Base-by-base conservation (phyloP, 2,888 invertebrate species). In the Drosophila formosana region DNA sequence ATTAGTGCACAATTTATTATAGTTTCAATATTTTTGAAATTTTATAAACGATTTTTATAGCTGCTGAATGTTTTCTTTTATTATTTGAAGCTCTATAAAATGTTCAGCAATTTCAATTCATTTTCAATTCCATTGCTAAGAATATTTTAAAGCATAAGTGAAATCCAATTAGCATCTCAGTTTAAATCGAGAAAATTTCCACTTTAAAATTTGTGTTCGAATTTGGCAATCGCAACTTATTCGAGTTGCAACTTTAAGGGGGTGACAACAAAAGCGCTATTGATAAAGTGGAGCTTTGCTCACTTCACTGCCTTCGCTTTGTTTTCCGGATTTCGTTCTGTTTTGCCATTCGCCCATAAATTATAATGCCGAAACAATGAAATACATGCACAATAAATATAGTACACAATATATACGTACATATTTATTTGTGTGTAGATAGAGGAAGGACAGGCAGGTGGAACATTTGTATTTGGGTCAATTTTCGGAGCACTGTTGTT, bases 381-480 rank as follows among this genome's bases (percentile, higher is more conserved):
- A 68, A 81, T 72, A 49, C 61, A 71, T 67, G 58, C 61, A 37
- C 37, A 37, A 37, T 37, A 34, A 34, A 34, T 45, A 32, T 11
- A 47, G 4, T 46, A 56, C 3, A 32, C 28, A 30, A 7, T 28
- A 18, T 45, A 26, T 28, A 41, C 43, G n/a, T 30, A 30, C 7
- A 18, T 55, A 30, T 30, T 5, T 30, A 18, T 18, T 28, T 28
- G 28, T 39, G 9, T 52, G 18, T 3, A 47, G 47, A 50, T 34
- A 49, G n/a, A 26, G 55, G 46, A 57, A 65, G 57, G 71, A 64
- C 58, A 34, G 43, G 28, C 55, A 56, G 55, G 55, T 56, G 39
- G 39, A 3, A 41, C 13, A 32, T n/a, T 26, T 25, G 75, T 80
- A 88, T 86, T 77, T 83, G 80, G 83, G 83, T 88, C 83, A 88